Conservation (phyloP, 2,113 vertebrate genomes). For the Trematomus loennbergii region DNA sequence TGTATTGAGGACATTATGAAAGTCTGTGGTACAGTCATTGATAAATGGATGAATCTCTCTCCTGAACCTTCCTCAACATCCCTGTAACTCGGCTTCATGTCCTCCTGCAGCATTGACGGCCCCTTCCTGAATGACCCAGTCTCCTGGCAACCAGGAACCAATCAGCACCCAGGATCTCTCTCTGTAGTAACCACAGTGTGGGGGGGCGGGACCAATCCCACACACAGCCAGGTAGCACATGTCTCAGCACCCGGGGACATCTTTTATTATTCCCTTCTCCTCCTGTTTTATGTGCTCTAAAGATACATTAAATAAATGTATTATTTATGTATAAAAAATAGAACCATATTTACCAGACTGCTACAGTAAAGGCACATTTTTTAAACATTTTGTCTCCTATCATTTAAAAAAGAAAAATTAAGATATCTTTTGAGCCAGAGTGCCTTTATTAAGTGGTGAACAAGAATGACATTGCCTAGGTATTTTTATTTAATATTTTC, state of each 20-base stretch:
- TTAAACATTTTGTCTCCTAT: no score
- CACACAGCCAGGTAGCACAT: constrained; percentile 92
- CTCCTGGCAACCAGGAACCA: constrained; percentile 91
- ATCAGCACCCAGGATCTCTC: constrained; percentile 93
- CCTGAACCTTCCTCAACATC: constrained; percentile 31
- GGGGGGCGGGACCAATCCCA: constrained; percentile 97
- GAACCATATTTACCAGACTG: not conserved
- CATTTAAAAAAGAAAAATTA: no score
- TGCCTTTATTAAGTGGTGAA: no score
- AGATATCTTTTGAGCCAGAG: no score
- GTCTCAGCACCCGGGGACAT: constrained; percentile 36
- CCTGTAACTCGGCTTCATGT: constrained; percentile 51
- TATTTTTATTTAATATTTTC: no score
- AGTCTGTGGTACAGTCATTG: constrained; percentile 20
- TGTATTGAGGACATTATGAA: not conserved
- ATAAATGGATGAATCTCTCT: constrained; percentile 26
- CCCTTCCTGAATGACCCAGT: constrained; percentile 84
- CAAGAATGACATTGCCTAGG: no score
- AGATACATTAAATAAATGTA: not conserved
- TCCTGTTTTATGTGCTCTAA: constrained; percentile 6
- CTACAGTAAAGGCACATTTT: not conserved
- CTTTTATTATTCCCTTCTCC: not conserved
- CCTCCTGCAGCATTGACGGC: constrained; percentile 76
- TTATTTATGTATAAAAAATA: not conserved
- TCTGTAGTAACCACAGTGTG: constrained; percentile 98